Conservation (phyloP, 2,113 vertebrate genomes). For the Colaptes auratus region DNA sequence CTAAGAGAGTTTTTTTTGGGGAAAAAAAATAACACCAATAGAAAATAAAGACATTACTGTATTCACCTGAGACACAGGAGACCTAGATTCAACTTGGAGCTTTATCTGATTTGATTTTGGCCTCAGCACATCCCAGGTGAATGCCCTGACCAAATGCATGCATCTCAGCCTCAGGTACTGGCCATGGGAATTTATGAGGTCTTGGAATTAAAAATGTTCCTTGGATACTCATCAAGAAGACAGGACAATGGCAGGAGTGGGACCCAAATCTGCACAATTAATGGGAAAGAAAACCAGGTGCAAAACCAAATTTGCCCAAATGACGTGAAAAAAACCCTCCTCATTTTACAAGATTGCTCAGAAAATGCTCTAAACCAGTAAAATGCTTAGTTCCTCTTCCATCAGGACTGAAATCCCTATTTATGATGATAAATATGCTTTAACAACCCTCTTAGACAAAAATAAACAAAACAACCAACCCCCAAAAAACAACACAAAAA, state of each 20-base stretch:
- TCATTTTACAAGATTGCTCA: not conserved
- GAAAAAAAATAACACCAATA: not conserved
- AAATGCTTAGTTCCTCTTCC: not conserved
- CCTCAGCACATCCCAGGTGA: not conserved
- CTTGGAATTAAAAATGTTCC: not conserved
- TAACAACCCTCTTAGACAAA: not conserved
- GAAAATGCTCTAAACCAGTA: not conserved
- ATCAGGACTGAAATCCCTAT: not conserved
- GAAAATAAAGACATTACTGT: not conserved
- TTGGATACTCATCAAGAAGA: not conserved
- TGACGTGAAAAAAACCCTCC: not conserved
- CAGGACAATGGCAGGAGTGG: not conserved
- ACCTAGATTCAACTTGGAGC: not conserved
- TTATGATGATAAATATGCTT: not conserved
- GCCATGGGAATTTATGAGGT: not conserved
- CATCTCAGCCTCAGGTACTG: not conserved
- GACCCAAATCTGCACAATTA: not conserved
- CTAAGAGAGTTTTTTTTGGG: not conserved
- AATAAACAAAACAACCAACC: too few species aligned
- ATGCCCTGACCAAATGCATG: not conserved
- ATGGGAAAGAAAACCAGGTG: not conserved
- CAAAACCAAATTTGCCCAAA: not conserved
- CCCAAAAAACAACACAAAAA: too few species aligned
- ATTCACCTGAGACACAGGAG: not conserved
- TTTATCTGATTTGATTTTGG: not conserved